phyloP scores from a whole-genome alignment of 1,140 invertebrate species.

The Sycobia sp. region DNA sequence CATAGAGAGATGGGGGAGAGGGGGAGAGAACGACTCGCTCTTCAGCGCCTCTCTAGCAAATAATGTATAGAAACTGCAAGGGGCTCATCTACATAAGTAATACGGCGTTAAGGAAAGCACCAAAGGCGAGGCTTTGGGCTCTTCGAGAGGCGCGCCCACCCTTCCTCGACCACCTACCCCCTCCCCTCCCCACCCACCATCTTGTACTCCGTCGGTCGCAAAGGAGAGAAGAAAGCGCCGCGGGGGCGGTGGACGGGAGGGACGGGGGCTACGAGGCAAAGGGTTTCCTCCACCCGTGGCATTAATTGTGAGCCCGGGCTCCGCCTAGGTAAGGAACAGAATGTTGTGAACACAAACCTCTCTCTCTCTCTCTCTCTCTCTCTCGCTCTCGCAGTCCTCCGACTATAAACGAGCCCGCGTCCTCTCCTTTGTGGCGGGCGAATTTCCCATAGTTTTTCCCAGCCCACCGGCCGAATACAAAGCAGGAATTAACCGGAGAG shows the following conservation, averaged over 20 bases:
- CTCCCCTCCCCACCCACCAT: too few species aligned
- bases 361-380: too few species aligned
- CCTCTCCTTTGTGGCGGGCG: conserved; percentile 37
- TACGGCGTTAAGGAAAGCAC: conserved; percentile 59
- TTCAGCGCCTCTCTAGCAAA: conserved; percentile 50
- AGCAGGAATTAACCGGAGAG: conserved; percentile 47
- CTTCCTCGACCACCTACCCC: too few species aligned
- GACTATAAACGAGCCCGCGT: conserved; percentile 38
- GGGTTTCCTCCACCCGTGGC: conserved; percentile 47
- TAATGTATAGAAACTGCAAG: conserved; percentile 60
- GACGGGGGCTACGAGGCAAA: conserved; percentile 43
- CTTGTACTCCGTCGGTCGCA: conserved; percentile 40
- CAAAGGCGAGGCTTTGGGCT: conserved; percentile 45
- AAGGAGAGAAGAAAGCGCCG: conserved; percentile 42
- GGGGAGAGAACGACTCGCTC: conserved; percentile 28
- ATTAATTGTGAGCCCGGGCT: conserved; percentile 54
- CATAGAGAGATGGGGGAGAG: conserved; percentile 25
- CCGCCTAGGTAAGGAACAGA: conserved; percentile 54
- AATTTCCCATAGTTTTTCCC: conserved; percentile 39
- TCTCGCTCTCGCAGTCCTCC: background rate
- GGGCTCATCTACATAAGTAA: conserved; percentile 62
- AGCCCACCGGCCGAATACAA: conserved; percentile 39
- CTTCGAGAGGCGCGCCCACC: conserved; percentile 23
- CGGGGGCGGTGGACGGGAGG: conserved; percentile 27
- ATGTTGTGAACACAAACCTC: conserved; percentile 50